Evolutionary conservation across 2,888 invertebrate genomes (phyloP).

Genomic region (Parnassius apollo): DNA sequence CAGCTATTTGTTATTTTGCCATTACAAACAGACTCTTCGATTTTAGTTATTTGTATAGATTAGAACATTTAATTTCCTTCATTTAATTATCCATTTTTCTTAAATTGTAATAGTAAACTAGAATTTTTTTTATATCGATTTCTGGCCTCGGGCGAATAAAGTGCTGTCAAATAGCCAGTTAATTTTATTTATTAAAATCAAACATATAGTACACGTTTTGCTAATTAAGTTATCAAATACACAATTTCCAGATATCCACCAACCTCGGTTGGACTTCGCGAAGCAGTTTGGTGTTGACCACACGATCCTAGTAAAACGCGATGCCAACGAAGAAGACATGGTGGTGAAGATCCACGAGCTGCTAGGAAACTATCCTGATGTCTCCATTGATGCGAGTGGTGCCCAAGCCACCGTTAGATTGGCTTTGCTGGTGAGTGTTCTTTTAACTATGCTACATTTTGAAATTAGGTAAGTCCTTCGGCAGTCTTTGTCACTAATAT

Average conservation of each 20-base stretch:
- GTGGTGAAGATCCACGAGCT: conserved; percentile 80
- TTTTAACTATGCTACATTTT: not conserved
- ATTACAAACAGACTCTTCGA: too few species aligned
- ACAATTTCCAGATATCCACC: conserved; percentile 82
- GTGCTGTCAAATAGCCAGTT: too few species aligned
- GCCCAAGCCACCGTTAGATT: conserved; percentile 88
- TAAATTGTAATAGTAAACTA: too few species aligned
- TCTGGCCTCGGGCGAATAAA: too few species aligned
- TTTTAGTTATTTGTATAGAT: too few species aligned
- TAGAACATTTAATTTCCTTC: too few species aligned
- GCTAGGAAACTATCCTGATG: conserved; percentile 84
- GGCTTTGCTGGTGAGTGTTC: conserved; percentile 85
- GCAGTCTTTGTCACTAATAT: too few species aligned
- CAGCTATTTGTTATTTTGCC: too few species aligned
- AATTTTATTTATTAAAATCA: too few species aligned
- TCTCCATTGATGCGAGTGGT: conserved; percentile 94
- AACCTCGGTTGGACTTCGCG: conserved; percentile 87
- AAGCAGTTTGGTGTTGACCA: conserved; percentile 89
- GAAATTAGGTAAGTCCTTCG: too few species aligned
- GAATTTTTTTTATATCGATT: too few species aligned
- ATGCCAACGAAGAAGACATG: conserved; percentile 80
- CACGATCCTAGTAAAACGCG: conserved; percentile 81
- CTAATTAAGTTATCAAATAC: not conserved
- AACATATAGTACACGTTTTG: not conserved
- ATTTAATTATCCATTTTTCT: too few species aligned